These are phyloP conservation scores for Sardinella longiceps DNA, from an alignment of 2,797 vertebrate genomes.

Conservation along the genomic window DNA sequence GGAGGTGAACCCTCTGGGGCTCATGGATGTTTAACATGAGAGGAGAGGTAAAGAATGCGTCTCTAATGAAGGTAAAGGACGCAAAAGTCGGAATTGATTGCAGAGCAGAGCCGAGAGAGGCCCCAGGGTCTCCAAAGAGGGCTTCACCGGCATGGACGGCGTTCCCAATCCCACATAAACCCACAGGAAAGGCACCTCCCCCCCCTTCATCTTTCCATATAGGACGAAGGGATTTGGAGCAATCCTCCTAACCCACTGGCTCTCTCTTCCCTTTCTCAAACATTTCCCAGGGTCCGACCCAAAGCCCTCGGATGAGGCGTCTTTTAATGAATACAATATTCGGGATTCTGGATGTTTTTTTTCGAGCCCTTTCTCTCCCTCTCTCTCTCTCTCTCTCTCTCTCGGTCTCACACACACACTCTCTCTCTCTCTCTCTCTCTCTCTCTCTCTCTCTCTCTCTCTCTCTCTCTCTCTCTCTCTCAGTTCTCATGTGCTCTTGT, in stretches of 20 bases:
- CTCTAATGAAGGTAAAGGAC: constrained; percentile 51
- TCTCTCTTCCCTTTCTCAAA: constrained; percentile 48
- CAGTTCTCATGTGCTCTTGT: constrained; percentile 50
- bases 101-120: constrained; percentile 30
- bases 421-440: constrained; percentile 37
- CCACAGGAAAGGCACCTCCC: constrained; percentile 49
- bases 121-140: constrained; percentile 35
- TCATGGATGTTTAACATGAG: not conserved
- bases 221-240: constrained; percentile 57
- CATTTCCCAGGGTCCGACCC: constrained; percentile 65
- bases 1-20: not conserved
- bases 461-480: constrained; percentile 38
- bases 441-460: constrained; percentile 31
- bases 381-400: constrained; percentile 45
- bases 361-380: not conserved
- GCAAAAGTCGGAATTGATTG: constrained; percentile 51
- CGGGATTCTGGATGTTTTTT: constrained; percentile 30
- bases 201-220: constrained; percentile 55
- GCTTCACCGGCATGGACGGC: constrained; percentile 47
- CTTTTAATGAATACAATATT: constrained; percentile 65
- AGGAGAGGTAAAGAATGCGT: constrained; percentile 28
- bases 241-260: constrained; percentile 58
- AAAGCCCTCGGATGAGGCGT: constrained; percentile 29
- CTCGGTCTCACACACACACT: not conserved
- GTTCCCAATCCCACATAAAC: constrained; percentile 49